Evolutionary conservation across 2,888 invertebrate genomes (phyloP), one percentile per base, ranked within the genome.

Genomic region (Onthophagus sagittarius): DNA sequence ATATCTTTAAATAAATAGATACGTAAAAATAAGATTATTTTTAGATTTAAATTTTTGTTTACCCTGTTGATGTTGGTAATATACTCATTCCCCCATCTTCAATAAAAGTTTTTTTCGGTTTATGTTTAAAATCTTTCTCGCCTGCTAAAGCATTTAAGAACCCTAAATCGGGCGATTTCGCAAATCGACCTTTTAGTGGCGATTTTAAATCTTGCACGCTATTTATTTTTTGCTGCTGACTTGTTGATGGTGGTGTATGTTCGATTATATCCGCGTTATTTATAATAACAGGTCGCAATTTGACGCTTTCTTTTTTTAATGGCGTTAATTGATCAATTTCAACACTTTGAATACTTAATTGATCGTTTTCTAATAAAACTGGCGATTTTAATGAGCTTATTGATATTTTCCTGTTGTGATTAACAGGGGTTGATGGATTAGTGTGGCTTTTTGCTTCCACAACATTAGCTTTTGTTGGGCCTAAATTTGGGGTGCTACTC

Each of bases 1-100:
- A 79, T 88, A 84, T 53, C 83, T 82, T 71, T 6, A 78, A 69
- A 72, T 31, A 62, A 74, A 15, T 31, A 62, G 7, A 31, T 70
- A 65, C 15, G 13, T 31, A 39, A 70, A 64, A 63, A 62, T 32
- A 32, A 13, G 9, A 65, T 53, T 53, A 53, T 62, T 72, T 70
- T 72, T 69, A 15, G 7, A 64, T 15, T 64, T 15, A 64, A 23
- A 23, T 23, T 23, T 14, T 69, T 73, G n/a, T 73, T 76, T 76
- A 88, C 73, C 89, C 88, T 7, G 88, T 88, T 3, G 89, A 87
- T 87, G 89, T 88, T 1, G 90, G 90, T 69, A 88, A 85, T 11
- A 90, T 87, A 73, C 88, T 88, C 79, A 85, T 87, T 0, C 89
- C 89, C 2, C 89, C 89, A 81, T 88, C 88, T 79, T 90, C 89